Evolutionary conservation across 2,797 vertebrate genomes (phyloP).

Genomic region (Sphenopsis melanotis): DNA sequence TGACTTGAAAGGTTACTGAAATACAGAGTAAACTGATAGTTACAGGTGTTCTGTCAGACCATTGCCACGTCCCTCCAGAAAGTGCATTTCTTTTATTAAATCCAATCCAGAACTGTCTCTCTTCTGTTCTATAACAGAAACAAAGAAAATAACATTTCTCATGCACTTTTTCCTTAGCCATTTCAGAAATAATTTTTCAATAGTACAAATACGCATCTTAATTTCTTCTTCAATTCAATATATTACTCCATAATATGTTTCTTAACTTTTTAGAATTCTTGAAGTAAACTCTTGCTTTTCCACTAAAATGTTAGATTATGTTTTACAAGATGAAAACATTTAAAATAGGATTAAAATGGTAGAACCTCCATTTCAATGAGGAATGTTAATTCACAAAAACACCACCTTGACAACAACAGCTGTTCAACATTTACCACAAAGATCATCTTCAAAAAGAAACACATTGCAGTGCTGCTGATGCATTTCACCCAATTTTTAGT

Average conservation of each 20-base stretch:
- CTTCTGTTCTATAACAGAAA: conserved; percentile 73
- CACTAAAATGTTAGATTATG: neutral
- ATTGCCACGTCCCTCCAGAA: conserved; percentile 83
- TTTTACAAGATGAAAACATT: neutral
- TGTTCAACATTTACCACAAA: neutral
- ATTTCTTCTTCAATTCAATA: neutral
- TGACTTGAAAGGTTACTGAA: neutral
- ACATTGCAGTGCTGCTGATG: neutral
- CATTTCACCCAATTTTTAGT: neutral
- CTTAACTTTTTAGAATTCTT: neutral
- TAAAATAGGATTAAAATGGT: neutral
- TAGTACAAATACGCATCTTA: neutral
- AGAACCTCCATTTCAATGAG: fast-evolving
- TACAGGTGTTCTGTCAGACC: conserved; percentile 91
- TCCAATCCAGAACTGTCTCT: conserved; percentile 94
- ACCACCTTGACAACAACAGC: neutral
- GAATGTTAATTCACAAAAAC: neutral
- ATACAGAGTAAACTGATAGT: conserved; percentile 38
- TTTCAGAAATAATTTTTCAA: neutral
- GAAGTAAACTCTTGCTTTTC: neutral
- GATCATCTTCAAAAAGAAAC: neutral
- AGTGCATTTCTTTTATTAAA: conserved; percentile 89
- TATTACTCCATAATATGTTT: neutral
- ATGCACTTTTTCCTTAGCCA: neutral
- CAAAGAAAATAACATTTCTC: neutral